Conservation (phyloP, 1,140 invertebrate species). For the Metopolophium dirhodum region DNA sequence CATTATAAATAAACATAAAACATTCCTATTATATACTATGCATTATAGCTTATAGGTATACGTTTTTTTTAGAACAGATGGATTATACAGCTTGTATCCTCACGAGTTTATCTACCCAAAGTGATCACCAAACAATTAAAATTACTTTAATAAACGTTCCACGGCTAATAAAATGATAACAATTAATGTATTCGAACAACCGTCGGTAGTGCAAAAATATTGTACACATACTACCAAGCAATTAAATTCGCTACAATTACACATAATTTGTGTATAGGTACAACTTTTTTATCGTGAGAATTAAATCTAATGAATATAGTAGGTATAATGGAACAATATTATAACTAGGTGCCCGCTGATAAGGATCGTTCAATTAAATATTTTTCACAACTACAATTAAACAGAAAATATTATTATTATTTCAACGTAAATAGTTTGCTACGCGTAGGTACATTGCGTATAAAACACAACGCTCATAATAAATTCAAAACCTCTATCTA, state of each 20-base stretch:
- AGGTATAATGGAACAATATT: background rate
- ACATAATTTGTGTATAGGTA: background rate
- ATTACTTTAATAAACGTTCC: background rate
- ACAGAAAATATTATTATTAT: background rate
- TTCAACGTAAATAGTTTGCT: background rate
- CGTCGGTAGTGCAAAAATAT: background rate
- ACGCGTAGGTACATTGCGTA: background rate
- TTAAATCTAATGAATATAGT: background rate
- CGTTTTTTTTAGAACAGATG: background rate
- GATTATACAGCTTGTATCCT: background rate
- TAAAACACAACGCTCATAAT: background rate
- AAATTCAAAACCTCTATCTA: background rate
- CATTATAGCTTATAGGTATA: background rate
- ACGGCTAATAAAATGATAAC: background rate
- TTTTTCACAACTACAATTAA: background rate
- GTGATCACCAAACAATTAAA: background rate
- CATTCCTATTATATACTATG: no score
- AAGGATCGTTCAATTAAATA: background rate
- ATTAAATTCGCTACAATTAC: background rate
- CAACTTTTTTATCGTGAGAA: background rate
- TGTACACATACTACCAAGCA: background rate
- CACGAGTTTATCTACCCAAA: background rate
- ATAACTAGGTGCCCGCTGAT: background rate
- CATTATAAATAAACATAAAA: background rate
- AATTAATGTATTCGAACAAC: background rate